These are phyloP conservation scores for Trissolcus basalis DNA, from an alignment of 1,140 invertebrate species.

Conservation along the genomic window DNA sequence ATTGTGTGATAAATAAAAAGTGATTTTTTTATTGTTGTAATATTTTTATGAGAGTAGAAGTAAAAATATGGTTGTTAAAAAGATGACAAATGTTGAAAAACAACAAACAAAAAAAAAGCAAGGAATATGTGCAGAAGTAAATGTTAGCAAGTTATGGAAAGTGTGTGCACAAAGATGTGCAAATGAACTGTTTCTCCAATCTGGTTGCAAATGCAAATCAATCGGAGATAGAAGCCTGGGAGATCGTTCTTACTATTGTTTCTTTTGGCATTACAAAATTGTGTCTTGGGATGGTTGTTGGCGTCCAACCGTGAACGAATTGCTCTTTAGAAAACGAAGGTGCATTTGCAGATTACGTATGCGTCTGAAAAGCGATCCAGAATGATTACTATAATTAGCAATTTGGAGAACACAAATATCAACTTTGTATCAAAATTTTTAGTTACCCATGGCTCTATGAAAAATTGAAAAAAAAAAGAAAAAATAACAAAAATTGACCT, in stretches of 20 bases:
- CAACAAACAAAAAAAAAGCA: too few species aligned
- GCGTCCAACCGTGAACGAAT: slow-evolving; percentile 47
- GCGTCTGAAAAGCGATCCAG: slow-evolving; percentile 33
- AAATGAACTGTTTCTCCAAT: slow-evolving; percentile 21
- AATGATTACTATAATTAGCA: slow-evolving; percentile 43
- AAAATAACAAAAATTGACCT: too few species aligned
- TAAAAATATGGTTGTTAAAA: too few species aligned
- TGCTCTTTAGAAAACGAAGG: slow-evolving; percentile 45
- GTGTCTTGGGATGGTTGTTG: slow-evolving; percentile 44
- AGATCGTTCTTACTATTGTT: slow-evolving; percentile 49
- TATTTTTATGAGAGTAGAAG: too few species aligned
- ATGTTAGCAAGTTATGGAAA: slow-evolving; percentile 5
- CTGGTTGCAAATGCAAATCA: slow-evolving; percentile 28
- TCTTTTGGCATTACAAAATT: slow-evolving; percentile 49
- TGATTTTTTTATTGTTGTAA: too few species aligned
- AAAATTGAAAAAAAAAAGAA: too few species aligned
- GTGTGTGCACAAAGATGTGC: background rate
- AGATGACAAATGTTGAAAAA: too few species aligned
- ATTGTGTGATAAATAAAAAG: too few species aligned
- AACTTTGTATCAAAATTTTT: too few species aligned
- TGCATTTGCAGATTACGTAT: slow-evolving; percentile 44
- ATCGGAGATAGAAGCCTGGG: slow-evolving; percentile 21
- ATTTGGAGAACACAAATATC: slow-evolving; percentile 24
- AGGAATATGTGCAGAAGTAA: too few species aligned
- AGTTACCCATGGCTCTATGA: too few species aligned